phyloP scores from a whole-genome alignment of 2,888 invertebrate genomes.

The Eupithecia inturbata region DNA sequence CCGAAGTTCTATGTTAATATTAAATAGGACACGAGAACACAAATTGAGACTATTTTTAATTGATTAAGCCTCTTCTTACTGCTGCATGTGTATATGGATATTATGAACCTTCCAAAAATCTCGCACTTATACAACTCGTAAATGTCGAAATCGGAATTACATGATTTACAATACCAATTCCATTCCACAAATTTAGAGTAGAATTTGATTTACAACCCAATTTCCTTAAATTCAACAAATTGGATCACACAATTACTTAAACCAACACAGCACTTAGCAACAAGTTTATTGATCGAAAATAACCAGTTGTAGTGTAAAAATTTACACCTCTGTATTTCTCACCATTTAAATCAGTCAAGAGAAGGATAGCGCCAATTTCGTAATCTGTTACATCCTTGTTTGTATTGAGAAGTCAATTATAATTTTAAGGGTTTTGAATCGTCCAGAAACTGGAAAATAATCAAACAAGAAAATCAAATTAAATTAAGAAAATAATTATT shows the following conservation, averaged over 20 bases:
- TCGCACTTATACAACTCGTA: neutral
- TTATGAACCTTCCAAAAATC: neutral
- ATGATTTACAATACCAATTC: slow-evolving; percentile 10
- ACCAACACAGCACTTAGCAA: slow-evolving; percentile 32
- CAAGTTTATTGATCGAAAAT: slow-evolving; percentile 52
- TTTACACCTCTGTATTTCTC: slow-evolving; percentile 56
- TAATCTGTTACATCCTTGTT: slow-evolving; percentile 52
- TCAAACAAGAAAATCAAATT: no score
- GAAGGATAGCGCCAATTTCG: slow-evolving; percentile 56
- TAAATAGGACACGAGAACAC: neutral
- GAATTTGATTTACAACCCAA: slow-evolving; percentile 20
- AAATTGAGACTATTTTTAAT: neutral
- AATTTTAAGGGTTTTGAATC: neutral
- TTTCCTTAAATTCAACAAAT: slow-evolving; percentile 12
- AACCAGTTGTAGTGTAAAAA: slow-evolving; percentile 55
- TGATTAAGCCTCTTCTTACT: neutral
- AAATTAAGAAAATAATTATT: no score
- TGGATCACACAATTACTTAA: slow-evolving; percentile 23
- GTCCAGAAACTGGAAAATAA: neutral
- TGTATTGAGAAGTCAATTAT: slow-evolving; percentile 4
- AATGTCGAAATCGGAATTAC: neutral
- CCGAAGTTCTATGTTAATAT: neutral
- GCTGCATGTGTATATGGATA: neutral
- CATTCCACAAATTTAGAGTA: slow-evolving; percentile 11
- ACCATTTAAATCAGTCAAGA: slow-evolving; percentile 51